Percentiles rank a stretch among this genome's conserved stretches.
Evolutionary conservation across 1,140 invertebrate genomes (phyloP).

Genomic region (Cyphomyrmex costatus): DNA sequence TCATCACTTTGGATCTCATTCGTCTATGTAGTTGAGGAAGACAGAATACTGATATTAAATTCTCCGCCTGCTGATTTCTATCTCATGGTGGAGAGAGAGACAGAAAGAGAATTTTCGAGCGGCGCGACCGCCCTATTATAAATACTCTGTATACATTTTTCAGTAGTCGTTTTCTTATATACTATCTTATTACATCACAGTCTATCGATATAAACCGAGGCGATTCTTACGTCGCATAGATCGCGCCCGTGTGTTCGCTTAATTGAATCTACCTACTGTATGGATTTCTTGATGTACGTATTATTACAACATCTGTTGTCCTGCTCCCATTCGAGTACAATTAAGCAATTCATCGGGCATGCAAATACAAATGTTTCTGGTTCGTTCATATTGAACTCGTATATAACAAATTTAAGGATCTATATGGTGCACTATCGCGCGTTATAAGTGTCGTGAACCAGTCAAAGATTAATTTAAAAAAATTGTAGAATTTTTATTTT

Average conservation of each 20-base stretch:
- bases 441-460: background rate
- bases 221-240: slow-evolving; percentile 65
- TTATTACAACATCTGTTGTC: slow-evolving; percentile 57
- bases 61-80: background rate
- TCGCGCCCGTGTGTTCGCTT: slow-evolving; percentile 4
- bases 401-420: slow-evolving; percentile 9
- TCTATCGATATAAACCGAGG: slow-evolving; percentile 60
- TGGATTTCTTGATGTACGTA: slow-evolving; percentile 21
- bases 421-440: background rate
- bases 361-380: slow-evolving; percentile 5
- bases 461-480: background rate
- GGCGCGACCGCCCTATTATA: slow-evolving; percentile 52
- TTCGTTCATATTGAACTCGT: background rate
- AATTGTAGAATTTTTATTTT: background rate
- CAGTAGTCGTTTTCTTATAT: slow-evolving; percentile 76
- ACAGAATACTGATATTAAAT: slow-evolving; percentile 15
- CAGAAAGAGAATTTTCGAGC: background rate
- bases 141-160: slow-evolving; percentile 78
- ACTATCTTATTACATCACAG: slow-evolving; percentile 75
- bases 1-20: slow-evolving; percentile 48
- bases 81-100: background rate
- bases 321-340: slow-evolving; percentile 22
- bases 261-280: slow-evolving; percentile 42
- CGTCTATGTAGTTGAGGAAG: slow-evolving; percentile 24
- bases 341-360: background rate